Evolutionary conservation across 2,113 vertebrate species (phyloP), one percentile per base, ranked within the genome.

Genomic region (Hirundichthys speculiger): DNA sequence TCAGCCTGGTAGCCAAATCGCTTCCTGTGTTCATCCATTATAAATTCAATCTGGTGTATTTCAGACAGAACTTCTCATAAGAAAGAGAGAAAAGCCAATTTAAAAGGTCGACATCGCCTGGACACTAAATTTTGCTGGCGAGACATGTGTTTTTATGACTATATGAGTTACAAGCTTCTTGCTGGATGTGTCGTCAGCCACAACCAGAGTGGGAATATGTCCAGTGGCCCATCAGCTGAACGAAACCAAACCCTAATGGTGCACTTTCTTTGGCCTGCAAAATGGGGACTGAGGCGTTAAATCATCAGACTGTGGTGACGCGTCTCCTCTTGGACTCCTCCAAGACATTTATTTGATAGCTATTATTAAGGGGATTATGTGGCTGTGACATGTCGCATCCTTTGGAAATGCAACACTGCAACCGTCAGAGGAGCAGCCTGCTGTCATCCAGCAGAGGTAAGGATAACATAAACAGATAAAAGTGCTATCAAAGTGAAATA

Each of bases 401-500:
- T 64, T 69, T 74, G 65, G 55, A 61, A 85, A 68, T 52, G 73
- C 79, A 83, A 80, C 61, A 54, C 76, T 34, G 61, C 70, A 63
- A 13, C 57, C 39, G 18, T 11, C 41, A 69, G 21, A 39, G 76
- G 64, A 64, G 73, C 75, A 60, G 69, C 50, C 65, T 67, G 70
- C 73, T 14, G 77, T 86, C 25, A 75, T 84, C 87, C 85, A 75
- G 74, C 80, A 67, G 81, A 86, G 81, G 87, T 69, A 82, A 87
- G 87, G 87, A 88, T 83, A n/a, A 84, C 78, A 72, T 56, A 62
- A 75, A 73, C 73, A 64, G 86, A 86, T 88, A 86, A 89, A 88
- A 88, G 89, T 81, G 89, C 82, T 71, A 88, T 89, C 89, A 89
- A 59, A 91, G 89, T 91, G 89, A 91, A 91, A 91, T 89, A 91